Base-by-base conservation (phyloP, 1,140 invertebrate genomes). In the Stegodyphus dumicola region DNA sequence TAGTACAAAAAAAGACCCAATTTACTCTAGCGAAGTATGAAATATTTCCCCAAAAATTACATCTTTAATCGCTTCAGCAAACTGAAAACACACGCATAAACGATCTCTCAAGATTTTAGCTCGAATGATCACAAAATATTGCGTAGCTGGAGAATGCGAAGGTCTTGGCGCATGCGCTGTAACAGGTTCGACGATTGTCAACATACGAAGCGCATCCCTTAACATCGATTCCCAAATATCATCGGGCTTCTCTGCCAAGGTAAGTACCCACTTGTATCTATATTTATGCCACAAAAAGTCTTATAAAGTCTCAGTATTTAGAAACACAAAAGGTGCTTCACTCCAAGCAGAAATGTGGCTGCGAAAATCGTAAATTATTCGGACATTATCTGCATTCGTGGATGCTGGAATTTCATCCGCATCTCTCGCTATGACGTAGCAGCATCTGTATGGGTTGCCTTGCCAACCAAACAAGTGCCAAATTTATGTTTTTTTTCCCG, bases 381-480 rank as follows among this genome's bases (percentile, higher is more conserved):
- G 56, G 1, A 3, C 56, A 11, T 69, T 79, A 70, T 79, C 77
- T n/a, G 77, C 67, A 79, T 70, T 69, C 52, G 7, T 15, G 52
- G 77, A 77, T 77, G 75, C 75, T 65, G 56, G 60, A 64, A 10
- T 69, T 79, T 70, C 54, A 79, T 79, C 77, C 77, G 77, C 77
- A 79, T 79, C 77, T 70, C 69, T 70, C 77, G 77, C 66, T 79
- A 79, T 79, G 77, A 79, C 77, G 77, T 79, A 79, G 77, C 15
- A 15, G 77, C 64, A 77, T 67, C 65, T 77, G 65, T 69, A 70
- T 9, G 33, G 66, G 77, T 79, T 79, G 77, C 77, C 77, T 53
- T 70, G 77, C 77, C 77, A 79, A 79, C 77, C 48, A 10, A 48
- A 67, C 49, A 18, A 33, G 48, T 77, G 60, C 60, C 75, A 65